Conservation (phyloP, 2,113 vertebrate species). For the Passer domesticus region DNA sequence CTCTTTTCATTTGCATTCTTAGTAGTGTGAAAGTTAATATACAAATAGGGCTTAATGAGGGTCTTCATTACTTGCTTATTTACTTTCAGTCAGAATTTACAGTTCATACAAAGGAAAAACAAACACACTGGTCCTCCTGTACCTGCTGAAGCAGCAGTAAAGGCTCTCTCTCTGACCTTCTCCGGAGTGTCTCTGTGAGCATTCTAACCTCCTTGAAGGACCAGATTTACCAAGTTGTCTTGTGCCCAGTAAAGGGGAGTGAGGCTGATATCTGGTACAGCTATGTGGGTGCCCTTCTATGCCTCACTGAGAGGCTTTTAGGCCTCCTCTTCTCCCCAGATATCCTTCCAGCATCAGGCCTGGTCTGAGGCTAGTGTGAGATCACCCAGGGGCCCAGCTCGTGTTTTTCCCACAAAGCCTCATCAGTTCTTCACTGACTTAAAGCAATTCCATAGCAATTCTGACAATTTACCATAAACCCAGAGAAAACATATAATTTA, state of each 20-base stretch:
- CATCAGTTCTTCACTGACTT: background rate
- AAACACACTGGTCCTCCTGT: background rate
- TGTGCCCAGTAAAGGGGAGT: no score
- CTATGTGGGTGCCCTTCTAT: background rate
- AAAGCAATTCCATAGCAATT: background rate
- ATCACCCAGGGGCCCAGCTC: rapidly evolving
- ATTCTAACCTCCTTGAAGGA: background rate
- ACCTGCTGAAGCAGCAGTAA: background rate
- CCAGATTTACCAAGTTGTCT: background rate
- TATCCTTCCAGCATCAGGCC: background rate
- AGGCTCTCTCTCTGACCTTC: background rate
- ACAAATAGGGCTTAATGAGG: background rate
- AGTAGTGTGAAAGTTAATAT: background rate
- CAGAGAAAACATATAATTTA: background rate
- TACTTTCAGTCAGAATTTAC: background rate
- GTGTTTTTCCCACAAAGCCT: background rate
- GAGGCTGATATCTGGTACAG: background rate
- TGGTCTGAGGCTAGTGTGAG: rapidly evolving
- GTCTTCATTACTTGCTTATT: background rate
- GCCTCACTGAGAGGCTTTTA: no score
- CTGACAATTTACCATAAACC: background rate
- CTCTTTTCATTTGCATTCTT: background rate
- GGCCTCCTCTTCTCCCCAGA: background rate
- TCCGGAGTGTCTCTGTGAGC: background rate
- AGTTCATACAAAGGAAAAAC: background rate